Evolutionary conservation across 2,888 invertebrate genomes (phyloP).

Genomic region (Phanerotoma sp.): DNA sequence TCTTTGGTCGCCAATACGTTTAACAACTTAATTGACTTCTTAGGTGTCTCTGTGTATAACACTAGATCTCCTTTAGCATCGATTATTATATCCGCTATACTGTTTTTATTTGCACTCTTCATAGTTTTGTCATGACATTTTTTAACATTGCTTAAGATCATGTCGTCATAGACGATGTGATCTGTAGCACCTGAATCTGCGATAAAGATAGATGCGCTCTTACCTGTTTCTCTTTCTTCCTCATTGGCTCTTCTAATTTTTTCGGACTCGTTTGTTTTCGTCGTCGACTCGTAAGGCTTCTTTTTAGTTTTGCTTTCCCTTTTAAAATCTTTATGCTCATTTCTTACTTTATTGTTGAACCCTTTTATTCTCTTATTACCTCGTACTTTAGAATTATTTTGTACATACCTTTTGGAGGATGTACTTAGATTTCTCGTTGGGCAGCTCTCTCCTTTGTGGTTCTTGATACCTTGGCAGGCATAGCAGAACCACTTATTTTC

Average conservation of each 20-base stretch:
- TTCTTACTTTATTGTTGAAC: conserved; percentile 7
- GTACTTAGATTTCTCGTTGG: neutral
- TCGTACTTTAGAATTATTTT: conserved; percentile 2
- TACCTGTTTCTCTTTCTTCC: neutral
- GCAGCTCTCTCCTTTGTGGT: conserved; percentile 17
- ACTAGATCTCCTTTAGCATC: conserved; percentile 36
- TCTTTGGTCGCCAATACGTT: conserved; percentile 33
- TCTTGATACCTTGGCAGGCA: conserved; percentile 9
- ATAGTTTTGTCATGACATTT: conserved; percentile 20
- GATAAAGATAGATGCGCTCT: conserved; percentile 16
- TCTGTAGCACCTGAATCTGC: conserved; percentile 34
- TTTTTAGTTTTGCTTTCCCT: neutral
- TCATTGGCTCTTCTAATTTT: neutral
- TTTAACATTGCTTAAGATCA: conserved; percentile 22
- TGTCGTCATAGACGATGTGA: conserved; percentile 25
- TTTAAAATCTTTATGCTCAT: neutral
- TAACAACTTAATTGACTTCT: conserved; percentile 27
- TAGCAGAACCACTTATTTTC: conserved; percentile 15
- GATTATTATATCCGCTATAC: conserved; percentile 32
- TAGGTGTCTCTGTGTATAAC: conserved; percentile 23
- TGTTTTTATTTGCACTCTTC: conserved; percentile 34
- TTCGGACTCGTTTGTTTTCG: neutral
- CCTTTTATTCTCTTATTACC: neutral
- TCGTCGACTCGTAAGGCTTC: conserved; percentile 2
- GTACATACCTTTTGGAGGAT: neutral